Evolutionary conservation across 2,797 vertebrate genomes (phyloP).

Genomic region (Clarias platycephalus): DNA sequence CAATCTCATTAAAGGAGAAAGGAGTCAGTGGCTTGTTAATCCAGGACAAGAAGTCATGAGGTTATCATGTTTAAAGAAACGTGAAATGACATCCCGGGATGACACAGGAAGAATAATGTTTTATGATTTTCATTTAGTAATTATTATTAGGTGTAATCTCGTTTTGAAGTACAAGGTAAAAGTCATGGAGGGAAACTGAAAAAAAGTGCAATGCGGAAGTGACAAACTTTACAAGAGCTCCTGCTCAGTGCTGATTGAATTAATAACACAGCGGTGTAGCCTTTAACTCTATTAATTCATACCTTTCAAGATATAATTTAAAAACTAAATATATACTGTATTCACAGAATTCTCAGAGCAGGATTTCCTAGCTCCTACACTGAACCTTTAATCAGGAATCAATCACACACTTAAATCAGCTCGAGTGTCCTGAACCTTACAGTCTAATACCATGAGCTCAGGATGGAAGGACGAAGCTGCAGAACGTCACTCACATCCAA

Average conservation of each 20-base stretch:
- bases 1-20: too few relatives aligned
- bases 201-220: neutral
- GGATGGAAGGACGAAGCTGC: neutral
- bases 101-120: neutral
- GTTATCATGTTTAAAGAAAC: too few relatives aligned
- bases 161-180: neutral
- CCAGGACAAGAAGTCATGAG: too few relatives aligned
- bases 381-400: constrained; percentile 30
- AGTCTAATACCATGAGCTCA: neutral
- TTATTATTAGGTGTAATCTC: neutral
- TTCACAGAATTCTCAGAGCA: neutral
- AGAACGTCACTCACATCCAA: neutral
- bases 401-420: constrained; percentile 7
- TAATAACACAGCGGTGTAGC: constrained; percentile 3
- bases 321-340: neutral
- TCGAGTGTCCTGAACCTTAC: neutral
- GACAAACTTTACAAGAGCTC: neutral
- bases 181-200: too few relatives aligned
- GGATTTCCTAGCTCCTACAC: neutral
- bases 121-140: neutral
- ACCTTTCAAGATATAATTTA: neutral
- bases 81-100: neutral
- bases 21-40: too few relatives aligned
- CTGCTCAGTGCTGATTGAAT: constrained; percentile 15
- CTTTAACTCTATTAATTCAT: neutral